These are phyloP conservation scores for Tyria jacobaeae DNA, from an alignment of 2,888 invertebrate genomes.

Conservation along the genomic window DNA sequence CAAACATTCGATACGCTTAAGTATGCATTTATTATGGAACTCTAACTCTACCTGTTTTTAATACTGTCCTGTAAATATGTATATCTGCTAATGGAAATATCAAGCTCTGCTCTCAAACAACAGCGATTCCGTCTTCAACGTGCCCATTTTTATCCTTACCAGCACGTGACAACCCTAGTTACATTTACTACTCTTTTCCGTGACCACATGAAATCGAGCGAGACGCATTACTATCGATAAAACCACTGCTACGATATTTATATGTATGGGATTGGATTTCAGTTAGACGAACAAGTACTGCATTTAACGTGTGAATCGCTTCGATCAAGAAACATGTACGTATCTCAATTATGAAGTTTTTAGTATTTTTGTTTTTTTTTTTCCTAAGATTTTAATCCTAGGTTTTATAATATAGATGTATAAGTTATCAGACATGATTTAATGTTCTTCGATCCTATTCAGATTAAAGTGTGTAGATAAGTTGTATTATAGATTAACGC, in stretches of 20 bases:
- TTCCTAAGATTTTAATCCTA: not conserved
- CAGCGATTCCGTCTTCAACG: not conserved
- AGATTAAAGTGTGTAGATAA: too few relatives aligned
- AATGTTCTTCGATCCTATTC: too few relatives aligned
- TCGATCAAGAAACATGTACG: too few relatives aligned
- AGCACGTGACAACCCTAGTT: slow-evolving; percentile 39
- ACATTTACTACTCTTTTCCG: slow-evolving; percentile 46
- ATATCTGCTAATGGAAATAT: not conserved
- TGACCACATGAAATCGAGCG: slow-evolving; percentile 61
- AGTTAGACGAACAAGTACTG: slow-evolving; percentile 12
- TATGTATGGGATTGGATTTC: slow-evolving; percentile 9
- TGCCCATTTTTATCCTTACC: slow-evolving; percentile 30
- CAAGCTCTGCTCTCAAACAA: not conserved
- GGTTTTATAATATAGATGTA: not conserved
- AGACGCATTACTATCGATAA: slow-evolving; percentile 63
- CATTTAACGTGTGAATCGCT: not conserved
- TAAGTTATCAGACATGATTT: too few relatives aligned
- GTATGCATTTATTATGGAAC: not conserved
- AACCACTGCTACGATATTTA: slow-evolving; percentile 41
- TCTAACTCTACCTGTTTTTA: not conserved
- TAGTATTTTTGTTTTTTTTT: not conserved
- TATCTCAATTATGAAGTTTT: not conserved
- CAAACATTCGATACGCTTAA: not conserved
- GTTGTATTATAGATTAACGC: not conserved
- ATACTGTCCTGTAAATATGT: not conserved